Evolutionary conservation across 1,140 invertebrate species (phyloP), one percentile per base, ranked within the genome.

Genomic region (Sitodiplosis mosellana): DNA sequence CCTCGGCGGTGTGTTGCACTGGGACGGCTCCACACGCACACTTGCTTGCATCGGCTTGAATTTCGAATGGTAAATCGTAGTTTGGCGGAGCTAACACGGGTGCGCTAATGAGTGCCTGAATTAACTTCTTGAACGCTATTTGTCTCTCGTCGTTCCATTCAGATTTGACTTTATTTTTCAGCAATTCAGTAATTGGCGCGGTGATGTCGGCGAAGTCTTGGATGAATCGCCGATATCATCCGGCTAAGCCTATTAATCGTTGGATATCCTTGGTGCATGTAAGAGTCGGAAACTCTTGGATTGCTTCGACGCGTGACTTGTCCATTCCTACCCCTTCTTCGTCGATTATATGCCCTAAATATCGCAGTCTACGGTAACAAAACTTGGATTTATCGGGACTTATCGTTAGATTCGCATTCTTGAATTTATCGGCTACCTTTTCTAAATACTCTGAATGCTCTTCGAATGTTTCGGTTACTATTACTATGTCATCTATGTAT

Each of bases 401-500:
- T 38, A 38, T 38, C 2, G 12, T 38, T 7, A 38, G 36, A 38
- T 38, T 17, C 2, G 36, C 36, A n/a, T 17, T 5, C 12, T 38
- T 38, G 12, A 38, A 38, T 17, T 17, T 38, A 38, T 14, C 36
- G 5, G 36, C 12, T n/a, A 38, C 3, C 12, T 38, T 38, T n/a
- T n/a, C 15, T 12, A 38, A n/a, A 12, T 38, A 38, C 12, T 3
- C 2, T 5, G 14, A 14, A 38, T 17, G 36, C 7, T 59, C 53
- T 1, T 63, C 56, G 45, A 69, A 65, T 2, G 52, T 58, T n/a
- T 49, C 19, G 14, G 54, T 54, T 18, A 54, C 49, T 2, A 66
- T 48, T 2, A 66, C 53, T 4, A 65, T 55, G 45, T 67, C 59
- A 46, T 67, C 61, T 1, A 60, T 41, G 44, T 61, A 61, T 2